Conservation (phyloP, 2,888 invertebrate species). For the Rhamphomyia laevipes region DNA sequence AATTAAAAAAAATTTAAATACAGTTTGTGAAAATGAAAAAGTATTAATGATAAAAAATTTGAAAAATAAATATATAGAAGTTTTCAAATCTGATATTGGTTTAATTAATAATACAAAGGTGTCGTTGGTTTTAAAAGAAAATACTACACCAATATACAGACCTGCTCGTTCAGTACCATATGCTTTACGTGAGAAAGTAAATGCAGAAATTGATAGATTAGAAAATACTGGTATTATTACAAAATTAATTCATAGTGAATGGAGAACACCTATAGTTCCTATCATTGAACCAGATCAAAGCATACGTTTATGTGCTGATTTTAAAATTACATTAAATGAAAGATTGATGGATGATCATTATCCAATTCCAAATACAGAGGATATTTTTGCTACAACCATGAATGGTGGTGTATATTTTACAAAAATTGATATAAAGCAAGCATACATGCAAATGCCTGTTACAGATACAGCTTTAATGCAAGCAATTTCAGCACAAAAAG, state of each 20-base stretch:
- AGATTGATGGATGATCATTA: constrained; percentile 9
- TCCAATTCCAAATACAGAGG: constrained; percentile 12
- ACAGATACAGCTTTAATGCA: constrained; percentile 13
- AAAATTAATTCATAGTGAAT: constrained; percentile 15
- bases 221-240: constrained; percentile 14
- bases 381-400: constrained; percentile 9
- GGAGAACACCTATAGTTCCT: constrained; percentile 17
- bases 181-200: constrained; percentile 10
- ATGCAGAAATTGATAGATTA: constrained; percentile 11
- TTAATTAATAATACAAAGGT: constrained; percentile 6
- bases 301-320: constrained; percentile 17
- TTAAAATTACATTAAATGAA: constrained; percentile 13
- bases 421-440: constrained; percentile 8
- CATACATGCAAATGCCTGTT: constrained; percentile 9
- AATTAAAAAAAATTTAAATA: background rate
- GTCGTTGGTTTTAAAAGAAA: constrained; percentile 5
- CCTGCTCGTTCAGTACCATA: constrained; percentile 11
- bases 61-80: constrained; percentile 2
- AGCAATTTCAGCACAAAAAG: constrained; percentile 13
- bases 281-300: constrained; percentile 10
- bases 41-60: background rate
- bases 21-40: background rate
- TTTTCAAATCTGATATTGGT: constrained; percentile 3
- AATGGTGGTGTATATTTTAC: constrained; percentile 2
- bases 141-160: constrained; percentile 5